Evolutionary conservation across 2,113 vertebrate species (phyloP), one percentile per base, ranked within the genome.

Genomic region (Dinomys branickii): DNA sequence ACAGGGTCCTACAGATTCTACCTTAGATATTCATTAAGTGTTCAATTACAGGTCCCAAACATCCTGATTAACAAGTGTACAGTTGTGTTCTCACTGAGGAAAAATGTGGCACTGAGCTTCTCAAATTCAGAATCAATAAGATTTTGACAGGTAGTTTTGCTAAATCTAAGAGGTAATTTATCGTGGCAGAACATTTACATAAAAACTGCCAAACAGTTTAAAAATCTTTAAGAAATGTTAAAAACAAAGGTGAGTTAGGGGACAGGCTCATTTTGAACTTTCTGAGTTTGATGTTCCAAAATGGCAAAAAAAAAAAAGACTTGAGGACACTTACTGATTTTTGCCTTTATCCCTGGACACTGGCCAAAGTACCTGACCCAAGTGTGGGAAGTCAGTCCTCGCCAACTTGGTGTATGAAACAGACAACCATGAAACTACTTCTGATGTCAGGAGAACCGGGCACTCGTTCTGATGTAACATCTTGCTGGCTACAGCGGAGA

Each of bases 121-220:
- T 58, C 24, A 58, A 96, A 93, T 3, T 30, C 44, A 67, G 14
- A 88, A 38, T 65, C 77, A 67, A 1, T 81, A 92, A 77, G 35
- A 85, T 87, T 91, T 94, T 93, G 61, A 89, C 77, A 95, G 50
- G 47, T 65, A 44, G 67, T 93, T 95, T 84, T 77, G 20, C 81
- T 82, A 85, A 97, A 52, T 1, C 12, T 30, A 50, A 30, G 35
- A 90, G 63, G 52, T 47, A 93, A 94, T 93, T 83, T 82, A 91
- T 19, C 71, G 7, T 73, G 47, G 11, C 30, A 88, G 54, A 83
- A 33, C 22, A 65, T 94, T 92, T 44, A 93, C 47, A 86, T 16
- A 44, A 20, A 88, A 86, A 73, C 38, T 85, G 50, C 30, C 65
- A 47, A 86, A 16, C 11, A 26, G 91, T 94, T 95, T 35, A 3